Conservation (phyloP, 2,888 invertebrate species). For the Orthosia incerta region DNA sequence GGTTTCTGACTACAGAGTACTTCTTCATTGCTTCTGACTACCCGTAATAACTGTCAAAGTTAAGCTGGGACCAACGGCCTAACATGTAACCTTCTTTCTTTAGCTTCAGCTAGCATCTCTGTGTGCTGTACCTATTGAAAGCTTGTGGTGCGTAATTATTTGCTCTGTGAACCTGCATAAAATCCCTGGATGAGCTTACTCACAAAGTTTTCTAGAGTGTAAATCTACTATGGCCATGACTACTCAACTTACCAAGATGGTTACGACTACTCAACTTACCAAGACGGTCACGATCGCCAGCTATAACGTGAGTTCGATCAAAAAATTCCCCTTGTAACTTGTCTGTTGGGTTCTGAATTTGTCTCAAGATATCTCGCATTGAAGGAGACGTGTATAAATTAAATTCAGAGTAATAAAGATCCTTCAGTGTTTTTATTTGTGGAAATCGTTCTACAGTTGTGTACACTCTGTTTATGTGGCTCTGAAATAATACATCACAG, state of each 20-base stretch:
- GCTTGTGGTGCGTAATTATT: too few relatives aligned
- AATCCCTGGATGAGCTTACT: not conserved
- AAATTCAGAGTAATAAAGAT: slow-evolving; percentile 63
- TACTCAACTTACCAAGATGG: slow-evolving; percentile 56
- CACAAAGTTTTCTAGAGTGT: not conserved
- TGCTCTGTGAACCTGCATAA: too few relatives aligned
- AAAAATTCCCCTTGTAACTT: slow-evolving; percentile 58
- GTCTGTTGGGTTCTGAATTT: slow-evolving; percentile 49
- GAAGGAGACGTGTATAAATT: slow-evolving; percentile 69
- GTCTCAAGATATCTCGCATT: slow-evolving; percentile 64
- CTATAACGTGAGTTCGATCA: slow-evolving; percentile 23
- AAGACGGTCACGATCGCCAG: slow-evolving; percentile 40
- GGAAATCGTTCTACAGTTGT: slow-evolving; percentile 70
- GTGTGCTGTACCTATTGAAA: too few relatives aligned
- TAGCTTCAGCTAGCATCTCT: not conserved
- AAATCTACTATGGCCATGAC: not conserved
- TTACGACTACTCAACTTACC: slow-evolving; percentile 53
- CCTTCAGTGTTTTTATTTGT: slow-evolving; percentile 66
- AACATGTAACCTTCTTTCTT: too few relatives aligned
- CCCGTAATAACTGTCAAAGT: too few relatives aligned
- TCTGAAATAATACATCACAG: slow-evolving; percentile 62
- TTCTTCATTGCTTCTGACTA: too few relatives aligned
- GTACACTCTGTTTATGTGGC: slow-evolving; percentile 76
- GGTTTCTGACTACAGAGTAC: too few relatives aligned
- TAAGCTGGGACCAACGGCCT: too few relatives aligned